Percentiles rank a stretch among this genome's conserved stretches.
Conservation (phyloP, 2,113 vertebrate genomes). For the Vulpes vulpes region DNA sequence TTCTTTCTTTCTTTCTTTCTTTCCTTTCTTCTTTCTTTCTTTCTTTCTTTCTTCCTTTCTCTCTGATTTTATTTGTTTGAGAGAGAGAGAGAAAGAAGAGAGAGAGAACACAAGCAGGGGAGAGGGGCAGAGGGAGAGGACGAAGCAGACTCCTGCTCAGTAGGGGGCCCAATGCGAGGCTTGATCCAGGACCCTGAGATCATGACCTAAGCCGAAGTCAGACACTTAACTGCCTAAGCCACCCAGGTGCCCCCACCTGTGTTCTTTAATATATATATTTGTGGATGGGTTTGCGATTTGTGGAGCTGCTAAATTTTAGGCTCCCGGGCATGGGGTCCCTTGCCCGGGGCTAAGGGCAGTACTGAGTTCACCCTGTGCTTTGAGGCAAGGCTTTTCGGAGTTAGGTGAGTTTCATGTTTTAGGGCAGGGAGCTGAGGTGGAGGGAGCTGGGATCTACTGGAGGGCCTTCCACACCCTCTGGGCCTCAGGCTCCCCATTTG, state of each 20-base stretch:
- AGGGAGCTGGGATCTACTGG: background rate
- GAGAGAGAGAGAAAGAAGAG: no score
- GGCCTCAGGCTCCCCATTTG: constrained; percentile 48
- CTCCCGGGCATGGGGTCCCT: background rate
- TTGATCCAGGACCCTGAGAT: no score
- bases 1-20: no score
- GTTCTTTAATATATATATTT: background rate
- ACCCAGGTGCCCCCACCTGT: background rate
- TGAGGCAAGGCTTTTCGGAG: background rate
- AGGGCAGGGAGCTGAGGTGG: background rate
- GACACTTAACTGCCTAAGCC: no score
- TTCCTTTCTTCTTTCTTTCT: no score
- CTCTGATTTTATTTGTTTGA: no score
- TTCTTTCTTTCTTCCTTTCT: no score
- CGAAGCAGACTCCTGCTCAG: no score
- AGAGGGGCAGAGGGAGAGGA: no score
- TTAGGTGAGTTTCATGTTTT: background rate
- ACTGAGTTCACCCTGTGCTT: background rate
- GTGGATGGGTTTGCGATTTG: background rate
- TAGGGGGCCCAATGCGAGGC: no score
- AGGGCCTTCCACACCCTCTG: background rate
- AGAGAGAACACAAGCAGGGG: no score
- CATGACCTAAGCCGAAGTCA: no score
- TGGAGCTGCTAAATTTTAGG: background rate
- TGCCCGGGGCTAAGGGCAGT: background rate